These are phyloP conservation scores for Darwinula stevensoni DNA, from an alignment of 2,888 invertebrate species.

Conservation along the genomic window DNA sequence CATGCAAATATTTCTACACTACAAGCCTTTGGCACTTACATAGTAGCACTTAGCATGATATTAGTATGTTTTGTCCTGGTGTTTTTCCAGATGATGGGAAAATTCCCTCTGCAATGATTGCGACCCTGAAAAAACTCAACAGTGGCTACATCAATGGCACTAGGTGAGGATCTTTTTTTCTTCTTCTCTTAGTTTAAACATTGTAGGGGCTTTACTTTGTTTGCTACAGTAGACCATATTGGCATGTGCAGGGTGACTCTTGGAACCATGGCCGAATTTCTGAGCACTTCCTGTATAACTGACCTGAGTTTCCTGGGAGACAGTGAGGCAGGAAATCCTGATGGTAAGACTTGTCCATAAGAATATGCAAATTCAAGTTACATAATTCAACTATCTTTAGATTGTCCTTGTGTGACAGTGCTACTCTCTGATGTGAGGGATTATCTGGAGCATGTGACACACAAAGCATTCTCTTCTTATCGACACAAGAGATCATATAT, in stretches of 20 bases:
- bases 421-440: conserved; percentile 51
- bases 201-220: conserved; percentile 5
- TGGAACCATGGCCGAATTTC: conserved; percentile 75
- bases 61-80: neutral
- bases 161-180: conserved; percentile 16
- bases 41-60: neutral
- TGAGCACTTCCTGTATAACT: conserved; percentile 89
- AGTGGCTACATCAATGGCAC: conserved; percentile 98
- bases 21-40: no score
- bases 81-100: conserved; percentile 42
- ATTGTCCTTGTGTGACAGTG: conserved; percentile 25
- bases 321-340: conserved; percentile 69
- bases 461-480: no score
- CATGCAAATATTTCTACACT: no score
- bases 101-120: conserved; percentile 76
- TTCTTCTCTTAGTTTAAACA: neutral
- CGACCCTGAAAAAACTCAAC: conserved; percentile 89
- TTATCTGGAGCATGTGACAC: conserved; percentile 65
- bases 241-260: conserved; percentile 39
- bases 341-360: conserved; percentile 23
- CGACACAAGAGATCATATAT: no score
- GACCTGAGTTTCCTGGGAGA: conserved; percentile 83
- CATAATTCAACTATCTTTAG: conserved; percentile 1
- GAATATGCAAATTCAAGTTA: no score
- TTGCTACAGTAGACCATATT: conserved; percentile 4